Evolutionary conservation across 2,113 vertebrate genomes (phyloP).

Genomic region (Carollia perspicillata): DNA sequence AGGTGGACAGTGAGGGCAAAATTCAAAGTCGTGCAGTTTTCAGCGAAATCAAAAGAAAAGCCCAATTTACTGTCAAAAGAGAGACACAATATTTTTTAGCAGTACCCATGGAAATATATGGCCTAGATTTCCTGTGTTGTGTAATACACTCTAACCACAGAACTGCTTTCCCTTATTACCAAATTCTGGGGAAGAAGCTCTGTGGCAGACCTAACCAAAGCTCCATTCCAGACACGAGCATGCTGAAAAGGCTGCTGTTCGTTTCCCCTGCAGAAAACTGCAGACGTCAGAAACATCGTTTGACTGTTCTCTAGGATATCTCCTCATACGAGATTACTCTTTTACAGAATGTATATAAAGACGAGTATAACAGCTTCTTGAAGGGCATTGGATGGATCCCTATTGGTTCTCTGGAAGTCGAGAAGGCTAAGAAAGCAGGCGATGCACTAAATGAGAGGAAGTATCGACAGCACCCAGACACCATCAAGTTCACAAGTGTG

Average conservation of each 20-base stretch:
- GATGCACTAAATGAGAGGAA: conserved; percentile 82
- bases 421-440: conserved; percentile 84
- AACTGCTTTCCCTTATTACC: not conserved
- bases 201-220: not conserved
- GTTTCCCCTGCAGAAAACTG: not conserved
- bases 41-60: conserved; percentile 28
- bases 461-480: conserved; percentile 85
- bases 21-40: conserved; percentile 5
- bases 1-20: not conserved
- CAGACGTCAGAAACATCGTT: not conserved
- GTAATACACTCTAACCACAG: not conserved
- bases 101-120: not conserved
- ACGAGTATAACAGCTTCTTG: conserved; percentile 85
- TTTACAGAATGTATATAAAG: conserved; percentile 82
- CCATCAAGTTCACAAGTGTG: conserved; percentile 83
- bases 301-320: not conserved
- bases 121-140: conserved; percentile 31
- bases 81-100: not conserved
- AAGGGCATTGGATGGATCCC: conserved; percentile 86
- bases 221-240: not conserved
- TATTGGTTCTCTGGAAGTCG: conserved; percentile 83
- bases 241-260: not conserved
- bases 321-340: conserved; percentile 16
- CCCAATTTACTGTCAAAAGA: conserved; percentile 33
- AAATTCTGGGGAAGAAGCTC: not conserved